A percentile compares a stretch with the other conserved stretches of the same genome.
Conservation (phyloP, 92 coral and sea anemone genomes). For the Hydrozoanthus gracilis region DNA sequence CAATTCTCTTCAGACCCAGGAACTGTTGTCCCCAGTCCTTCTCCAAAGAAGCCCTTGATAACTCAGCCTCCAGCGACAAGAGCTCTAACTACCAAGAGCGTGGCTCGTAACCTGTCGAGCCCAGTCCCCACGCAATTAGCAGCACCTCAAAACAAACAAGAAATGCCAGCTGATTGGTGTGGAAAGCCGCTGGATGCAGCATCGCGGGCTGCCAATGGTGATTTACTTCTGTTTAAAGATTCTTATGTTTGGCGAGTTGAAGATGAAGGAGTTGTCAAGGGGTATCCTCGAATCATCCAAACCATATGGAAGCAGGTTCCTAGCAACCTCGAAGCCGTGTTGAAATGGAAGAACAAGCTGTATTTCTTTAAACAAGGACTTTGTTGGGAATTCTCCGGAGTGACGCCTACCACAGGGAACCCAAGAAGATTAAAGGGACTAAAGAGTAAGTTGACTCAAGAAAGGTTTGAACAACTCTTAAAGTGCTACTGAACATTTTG, state of each 20-base stretch:
- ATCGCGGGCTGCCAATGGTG: slow-evolving; percentile 34
- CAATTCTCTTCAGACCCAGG: neutral
- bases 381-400: slow-evolving; percentile 20
- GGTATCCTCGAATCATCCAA: slow-evolving; percentile 7
- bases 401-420: neutral
- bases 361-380: slow-evolving; percentile 12
- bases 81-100: neutral
- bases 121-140: slow-evolving; percentile 5
- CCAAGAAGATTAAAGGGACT: neutral
- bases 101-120: neutral
- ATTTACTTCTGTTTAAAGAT: neutral
- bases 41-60: neutral
- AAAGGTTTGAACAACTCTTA: no score
- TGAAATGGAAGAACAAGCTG: slow-evolving; percentile 16
- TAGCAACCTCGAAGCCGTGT: slow-evolving; percentile 9
- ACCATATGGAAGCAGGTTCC: slow-evolving; percentile 30
- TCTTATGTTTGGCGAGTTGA: slow-evolving; percentile 5
- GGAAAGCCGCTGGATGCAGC: slow-evolving; percentile 13
- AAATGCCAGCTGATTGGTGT: neutral
- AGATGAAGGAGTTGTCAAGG: neutral
- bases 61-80: neutral
- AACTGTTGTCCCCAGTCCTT: neutral
- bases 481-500: no score
- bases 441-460: neutral
- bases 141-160: neutral